Base-by-base conservation (phyloP, 2,113 vertebrate species). In the Leucoraja erinaceus region DNA sequence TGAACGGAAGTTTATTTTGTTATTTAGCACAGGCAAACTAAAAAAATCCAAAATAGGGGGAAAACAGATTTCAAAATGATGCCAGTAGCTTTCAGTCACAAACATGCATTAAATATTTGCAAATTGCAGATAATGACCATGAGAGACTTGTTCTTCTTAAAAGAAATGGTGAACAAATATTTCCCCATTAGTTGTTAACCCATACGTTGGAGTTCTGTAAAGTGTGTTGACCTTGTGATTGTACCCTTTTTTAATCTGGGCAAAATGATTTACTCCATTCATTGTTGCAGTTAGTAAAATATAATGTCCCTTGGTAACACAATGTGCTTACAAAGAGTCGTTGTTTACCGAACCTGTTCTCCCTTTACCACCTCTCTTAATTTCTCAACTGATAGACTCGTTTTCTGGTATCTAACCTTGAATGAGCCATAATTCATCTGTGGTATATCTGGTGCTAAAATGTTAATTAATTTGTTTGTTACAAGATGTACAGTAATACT, bases 71-170 rank as follows among this genome's bases (percentile, higher is more conserved):
- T 90, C 63, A 38, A 47, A 70, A 68, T 38, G 31, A 20, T 90
- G 66, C 61, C 63, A 90, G 31, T 47, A 54, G 7, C 4, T 54
- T 54, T 8, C 88, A 47, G 66, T 22, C 88, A 38, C 88, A 22
- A 8, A 63, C 31, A 90, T 90, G 18, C 8, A 86, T 59, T 38
- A 38, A 90, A 90, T 90, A 66, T 90, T 70, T 70, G 38, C 88
- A 38, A 90, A 90, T 38, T 70, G 33, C 9, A 4, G 31, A 14
- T 22, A 90, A 18, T 90, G 63, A 63, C 88, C 31, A 68, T 70
- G 63, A 22, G 33, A 90, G 31, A 70, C 63, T 38, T 72, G 88
- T 8, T 18, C 20, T 10, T 59, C 54, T 56, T 22, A 10, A 70
- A 70, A 18, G 70, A 70, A 90, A 4, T 38, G 86, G 16, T 88